A percentile compares a stretch with the other conserved stretches of the same genome.
Evolutionary conservation across 1,140 invertebrate species (phyloP).

Genomic region (Lasaia peninsularis): DNA sequence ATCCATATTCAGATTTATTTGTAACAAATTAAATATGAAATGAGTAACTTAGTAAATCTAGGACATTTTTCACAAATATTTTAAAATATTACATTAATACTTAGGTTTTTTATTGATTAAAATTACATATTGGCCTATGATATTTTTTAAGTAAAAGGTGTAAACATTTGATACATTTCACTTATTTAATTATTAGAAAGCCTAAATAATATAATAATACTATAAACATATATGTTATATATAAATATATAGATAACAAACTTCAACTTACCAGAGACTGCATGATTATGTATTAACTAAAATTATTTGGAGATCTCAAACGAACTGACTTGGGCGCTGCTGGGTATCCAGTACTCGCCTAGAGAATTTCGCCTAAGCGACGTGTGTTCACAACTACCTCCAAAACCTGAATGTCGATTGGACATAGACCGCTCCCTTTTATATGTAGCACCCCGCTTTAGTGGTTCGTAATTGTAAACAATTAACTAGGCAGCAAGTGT

Average conservation of each 20-base stretch:
- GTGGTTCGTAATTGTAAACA: slow-evolving; percentile 64
- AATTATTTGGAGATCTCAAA: slow-evolving; percentile 70
- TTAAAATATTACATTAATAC: too few relatives aligned
- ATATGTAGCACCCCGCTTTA: slow-evolving; percentile 61
- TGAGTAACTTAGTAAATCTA: too few relatives aligned
- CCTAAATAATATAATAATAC: too few relatives aligned
- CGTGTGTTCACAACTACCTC: slow-evolving; percentile 56
- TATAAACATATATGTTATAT: too few relatives aligned
- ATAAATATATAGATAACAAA: slow-evolving; percentile 9
- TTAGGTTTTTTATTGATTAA: too few relatives aligned
- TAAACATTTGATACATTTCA: too few relatives aligned
- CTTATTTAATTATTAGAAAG: too few relatives aligned
- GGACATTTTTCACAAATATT: too few relatives aligned
- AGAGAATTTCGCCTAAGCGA: slow-evolving; percentile 71
- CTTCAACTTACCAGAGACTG: slow-evolving; percentile 66
- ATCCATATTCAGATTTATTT: too few relatives aligned
- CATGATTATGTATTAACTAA: slow-evolving; percentile 64
- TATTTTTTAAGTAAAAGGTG: too few relatives aligned
- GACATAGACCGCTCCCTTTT: slow-evolving; percentile 51
- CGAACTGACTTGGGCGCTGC: slow-evolving; percentile 72
- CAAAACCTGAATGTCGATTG: slow-evolving; percentile 60
- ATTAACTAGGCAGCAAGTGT: slow-evolving; percentile 58
- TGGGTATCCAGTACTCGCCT: slow-evolving; percentile 66
- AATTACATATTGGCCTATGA: too few relatives aligned
- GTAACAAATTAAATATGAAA: too few relatives aligned